These are phyloP conservation scores for Micromussa lordhowensis DNA, from an alignment of 92 coral and sea anemone species.

Conservation along the genomic window DNA sequence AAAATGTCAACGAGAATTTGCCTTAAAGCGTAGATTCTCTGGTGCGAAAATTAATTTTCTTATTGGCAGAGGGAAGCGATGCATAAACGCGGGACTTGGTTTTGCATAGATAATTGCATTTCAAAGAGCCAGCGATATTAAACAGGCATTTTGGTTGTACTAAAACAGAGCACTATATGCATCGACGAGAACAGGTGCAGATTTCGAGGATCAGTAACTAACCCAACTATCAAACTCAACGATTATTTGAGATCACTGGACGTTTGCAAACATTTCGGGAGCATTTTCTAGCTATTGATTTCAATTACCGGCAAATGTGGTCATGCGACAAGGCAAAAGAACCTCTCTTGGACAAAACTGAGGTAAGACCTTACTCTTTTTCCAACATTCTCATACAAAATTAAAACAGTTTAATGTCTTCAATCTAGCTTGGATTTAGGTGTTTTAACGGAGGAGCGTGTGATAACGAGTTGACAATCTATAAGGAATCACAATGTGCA, in stretches of 20 bases:
- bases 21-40: not conserved
- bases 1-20: not conserved
- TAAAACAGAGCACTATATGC: not conserved
- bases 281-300: not conserved
- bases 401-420: not conserved
- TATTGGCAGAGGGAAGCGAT: not conserved
- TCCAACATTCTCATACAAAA: not conserved
- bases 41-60: not conserved
- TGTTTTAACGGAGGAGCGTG: not conserved
- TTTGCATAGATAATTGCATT: constrained; percentile 21
- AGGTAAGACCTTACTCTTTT: not conserved
- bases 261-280: not conserved
- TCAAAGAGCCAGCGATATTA: not conserved
- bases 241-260: not conserved
- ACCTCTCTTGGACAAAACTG: not conserved
- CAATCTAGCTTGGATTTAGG: not conserved
- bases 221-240: not conserved
- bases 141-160: not conserved
- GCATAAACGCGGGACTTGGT: not conserved
- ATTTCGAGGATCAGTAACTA: not conserved
- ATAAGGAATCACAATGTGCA: not conserved
- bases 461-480: not conserved
- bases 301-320: not conserved
- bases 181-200: not conserved
- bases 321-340: not conserved